Conservation (phyloP, 2,797 vertebrate species). For the Poeciliopsis gracilis region DNA sequence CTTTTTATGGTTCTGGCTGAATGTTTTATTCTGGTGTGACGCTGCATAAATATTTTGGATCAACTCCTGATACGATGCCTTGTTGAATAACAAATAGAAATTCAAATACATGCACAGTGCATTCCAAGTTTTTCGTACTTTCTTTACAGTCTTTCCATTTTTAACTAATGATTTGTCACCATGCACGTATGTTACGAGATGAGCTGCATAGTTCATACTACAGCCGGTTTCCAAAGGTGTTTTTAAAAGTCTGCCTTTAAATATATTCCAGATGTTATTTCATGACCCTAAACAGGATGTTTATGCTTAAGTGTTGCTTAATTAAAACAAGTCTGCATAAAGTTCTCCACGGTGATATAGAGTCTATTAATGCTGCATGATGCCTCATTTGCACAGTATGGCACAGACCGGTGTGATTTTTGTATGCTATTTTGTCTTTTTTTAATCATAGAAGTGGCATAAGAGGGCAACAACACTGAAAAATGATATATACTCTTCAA, state of each 20-base stretch:
- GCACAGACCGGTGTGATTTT: background rate
- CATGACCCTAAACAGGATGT: background rate
- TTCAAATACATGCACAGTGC: background rate
- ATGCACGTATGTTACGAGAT: background rate
- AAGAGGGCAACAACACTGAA: background rate
- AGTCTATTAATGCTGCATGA: background rate
- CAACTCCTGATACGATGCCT: background rate
- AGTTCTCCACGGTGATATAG: background rate
- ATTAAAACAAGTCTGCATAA: background rate
- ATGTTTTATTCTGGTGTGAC: background rate
- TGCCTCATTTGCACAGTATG: background rate
- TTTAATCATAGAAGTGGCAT: background rate
- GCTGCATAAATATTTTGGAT: constrained; percentile 7
- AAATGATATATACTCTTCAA: background rate
- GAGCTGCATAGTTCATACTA: background rate
- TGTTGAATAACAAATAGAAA: background rate
- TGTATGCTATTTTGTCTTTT: background rate
- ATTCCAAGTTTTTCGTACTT: background rate
- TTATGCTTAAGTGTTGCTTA: background rate
- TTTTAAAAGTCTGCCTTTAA: background rate
- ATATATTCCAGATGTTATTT: background rate
- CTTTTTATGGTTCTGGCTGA: background rate
- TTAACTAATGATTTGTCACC: background rate
- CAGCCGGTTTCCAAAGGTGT: background rate
- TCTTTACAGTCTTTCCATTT: background rate